Base-by-base conservation (phyloP, 1,140 invertebrate genomes). In the Megalonaias nervosa region DNA sequence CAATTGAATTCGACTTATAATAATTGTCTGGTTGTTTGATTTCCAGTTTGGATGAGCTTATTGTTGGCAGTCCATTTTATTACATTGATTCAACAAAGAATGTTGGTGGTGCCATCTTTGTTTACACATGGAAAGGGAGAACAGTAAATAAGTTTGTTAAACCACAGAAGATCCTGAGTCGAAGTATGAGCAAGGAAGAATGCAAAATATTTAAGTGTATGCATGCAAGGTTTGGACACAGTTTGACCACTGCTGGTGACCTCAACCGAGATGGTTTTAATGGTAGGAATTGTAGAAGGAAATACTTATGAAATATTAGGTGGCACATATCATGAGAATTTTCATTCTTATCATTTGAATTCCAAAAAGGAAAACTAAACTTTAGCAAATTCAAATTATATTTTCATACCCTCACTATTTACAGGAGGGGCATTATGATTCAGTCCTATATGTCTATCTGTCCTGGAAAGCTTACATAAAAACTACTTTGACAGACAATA, bases 11-110 rank as follows among this genome's bases (percentile, higher is more conserved):
- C 13, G 21, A 6, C 9, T 1, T 62, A 19, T 38, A 21, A 19
- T 31, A 13, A 15, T 58, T 73, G 17, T 70, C 31, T 31, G 1
- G 9, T 6, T 38, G 1, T 38, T 57, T 70, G 23, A 21, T 59
- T 82, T 81, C 64, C 80, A 88, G 85, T 4, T 91, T 94, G 48
- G 95, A 99, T 90, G 98, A 99, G 91, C 91, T 99, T 61, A 94
- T 99, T 62, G 94, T 99, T 64, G 97, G 98, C n/a, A 96, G 98
- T 17, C 98, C 98, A 0, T 94, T 99, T 93, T 98, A 95, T 91
- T 97, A 95, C 1, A 82, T 86, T 26, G 80, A 71, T 71, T 75
- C 75, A 65, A 17, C 31, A 19, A 64, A 77, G 48, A 61, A 74
- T 19, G 64, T 82, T 55, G 86, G 87, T 68, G 88, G 87, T 62